Percentiles rank a stretch among this genome's conserved stretches.
These are phyloP conservation scores for Dryadula phaetusa DNA, from an alignment of 2,888 invertebrate genomes.

Conservation along the genomic window DNA sequence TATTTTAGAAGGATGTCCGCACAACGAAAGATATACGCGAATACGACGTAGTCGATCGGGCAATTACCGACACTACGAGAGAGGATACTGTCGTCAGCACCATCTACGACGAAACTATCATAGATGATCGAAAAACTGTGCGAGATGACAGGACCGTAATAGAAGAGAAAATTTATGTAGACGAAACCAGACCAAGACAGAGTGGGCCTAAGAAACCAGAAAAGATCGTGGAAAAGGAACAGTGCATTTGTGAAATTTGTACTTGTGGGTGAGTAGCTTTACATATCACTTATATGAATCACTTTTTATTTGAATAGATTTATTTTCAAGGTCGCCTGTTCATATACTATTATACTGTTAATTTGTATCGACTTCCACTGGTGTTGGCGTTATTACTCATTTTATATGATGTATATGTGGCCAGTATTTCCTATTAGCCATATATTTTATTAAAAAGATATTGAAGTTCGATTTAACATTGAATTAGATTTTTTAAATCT, in stretches of 20 bases:
- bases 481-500: not conserved
- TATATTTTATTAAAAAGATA: not conserved
- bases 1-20: conserved; percentile 78
- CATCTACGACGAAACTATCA: conserved; percentile 76
- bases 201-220: conserved; percentile 77
- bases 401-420: not conserved
- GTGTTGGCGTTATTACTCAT: not conserved
- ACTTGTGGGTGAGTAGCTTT: conserved; percentile 92
- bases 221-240: conserved; percentile 85
- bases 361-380: not conserved
- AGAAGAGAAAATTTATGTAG: conserved; percentile 67
- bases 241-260: conserved; percentile 95
- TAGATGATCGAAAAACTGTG: conserved; percentile 75
- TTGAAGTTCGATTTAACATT: not conserved
- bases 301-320: conserved; percentile 27
- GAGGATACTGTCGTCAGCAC: conserved; percentile 75
- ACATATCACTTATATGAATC: conserved; percentile 23
- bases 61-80: conserved; percentile 74
- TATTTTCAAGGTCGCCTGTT: conserved; percentile 21
- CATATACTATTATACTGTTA: not conserved
- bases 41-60: conserved; percentile 80
- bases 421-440: not conserved
- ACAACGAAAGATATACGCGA: conserved; percentile 77
- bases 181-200: conserved; percentile 70
- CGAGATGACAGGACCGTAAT: conserved; percentile 74